Percentiles rank a stretch among this genome's conserved stretches.
These are phyloP conservation scores for Drosophila ironensis DNA, from an alignment of 1,140 invertebrate genomes.

Conservation along the genomic window DNA sequence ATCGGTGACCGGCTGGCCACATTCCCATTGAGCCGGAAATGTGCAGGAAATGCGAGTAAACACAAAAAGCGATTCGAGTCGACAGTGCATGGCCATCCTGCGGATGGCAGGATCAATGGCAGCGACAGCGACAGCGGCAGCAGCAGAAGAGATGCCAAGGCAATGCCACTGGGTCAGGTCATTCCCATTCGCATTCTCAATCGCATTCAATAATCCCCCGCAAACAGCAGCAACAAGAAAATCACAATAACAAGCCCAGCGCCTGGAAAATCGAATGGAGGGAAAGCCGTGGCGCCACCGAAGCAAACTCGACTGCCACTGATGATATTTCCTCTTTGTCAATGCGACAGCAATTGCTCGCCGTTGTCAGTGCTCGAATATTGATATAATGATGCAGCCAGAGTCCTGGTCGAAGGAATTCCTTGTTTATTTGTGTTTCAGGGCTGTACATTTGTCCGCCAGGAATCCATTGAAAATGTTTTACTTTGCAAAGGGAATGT, in stretches of 20 bases:
- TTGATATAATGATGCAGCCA: constrained; percentile 41
- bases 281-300: neutral
- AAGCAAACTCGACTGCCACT: constrained; percentile 23
- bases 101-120: constrained; percentile 15
- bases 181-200: too few species aligned
- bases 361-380: constrained; percentile 25
- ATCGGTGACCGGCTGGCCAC: constrained; percentile 31
- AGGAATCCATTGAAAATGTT: too few species aligned
- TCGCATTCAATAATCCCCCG: constrained; percentile 35
- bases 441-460: neutral
- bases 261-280: neutral
- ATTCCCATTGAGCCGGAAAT: constrained; percentile 55
- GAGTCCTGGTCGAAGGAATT: neutral
- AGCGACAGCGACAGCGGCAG: neutral
- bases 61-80: constrained; percentile 39
- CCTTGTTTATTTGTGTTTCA: constrained; percentile 10
- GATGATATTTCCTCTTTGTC: constrained; percentile 42
- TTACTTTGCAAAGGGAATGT: too few species aligned
- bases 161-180: constrained; percentile 32
- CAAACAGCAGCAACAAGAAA: constrained; percentile 25
- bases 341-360: constrained; percentile 54
- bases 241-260: constrained; percentile 16
- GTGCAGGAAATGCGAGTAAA: constrained; percentile 49
- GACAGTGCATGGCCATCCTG: constrained; percentile 28
- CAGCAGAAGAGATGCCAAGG: neutral